Conservation (phyloP, 1,140 invertebrate genomes). For the Ephestia elutella region DNA sequence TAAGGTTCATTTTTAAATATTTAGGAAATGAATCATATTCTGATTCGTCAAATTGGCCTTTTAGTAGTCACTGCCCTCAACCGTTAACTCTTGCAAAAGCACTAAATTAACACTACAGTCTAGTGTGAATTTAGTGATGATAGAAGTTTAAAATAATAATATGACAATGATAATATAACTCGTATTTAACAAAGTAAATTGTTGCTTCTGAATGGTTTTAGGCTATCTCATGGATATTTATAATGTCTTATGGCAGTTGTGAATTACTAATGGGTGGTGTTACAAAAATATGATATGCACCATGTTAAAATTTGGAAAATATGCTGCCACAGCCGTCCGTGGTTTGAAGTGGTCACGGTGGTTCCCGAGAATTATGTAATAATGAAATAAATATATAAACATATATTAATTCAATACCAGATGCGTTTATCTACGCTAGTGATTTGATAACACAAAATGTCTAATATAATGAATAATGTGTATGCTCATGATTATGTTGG, state of each 20-base stretch:
- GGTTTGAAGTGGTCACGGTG: slow-evolving; percentile 37
- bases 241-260: slow-evolving; percentile 8
- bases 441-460: background rate
- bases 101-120: too few relatives aligned
- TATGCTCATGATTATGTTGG: background rate
- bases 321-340: slow-evolving; percentile 40
- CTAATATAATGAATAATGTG: background rate
- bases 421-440: background rate
- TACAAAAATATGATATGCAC: slow-evolving; percentile 36
- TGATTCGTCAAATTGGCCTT: too few relatives aligned
- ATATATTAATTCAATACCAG: slow-evolving; percentile 15
- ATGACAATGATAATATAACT: background rate
- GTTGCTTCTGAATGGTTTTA: slow-evolving; percentile 1
- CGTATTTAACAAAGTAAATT: background rate
- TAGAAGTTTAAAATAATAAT: background rate
- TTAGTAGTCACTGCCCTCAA: too few relatives aligned
- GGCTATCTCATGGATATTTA: background rate
- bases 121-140: too few relatives aligned
- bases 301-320: slow-evolving; percentile 51
- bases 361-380: slow-evolving; percentile 28
- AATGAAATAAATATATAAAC: slow-evolving; percentile 34
- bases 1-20: too few relatives aligned
- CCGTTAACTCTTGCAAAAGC: too few relatives aligned
- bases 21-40: too few relatives aligned
- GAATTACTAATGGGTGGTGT: slow-evolving; percentile 20